A percentile compares a stretch with the other conserved stretches of the same genome.
phyloP scores from a whole-genome alignment of 1,140 invertebrate species.

The Lerema accius region DNA sequence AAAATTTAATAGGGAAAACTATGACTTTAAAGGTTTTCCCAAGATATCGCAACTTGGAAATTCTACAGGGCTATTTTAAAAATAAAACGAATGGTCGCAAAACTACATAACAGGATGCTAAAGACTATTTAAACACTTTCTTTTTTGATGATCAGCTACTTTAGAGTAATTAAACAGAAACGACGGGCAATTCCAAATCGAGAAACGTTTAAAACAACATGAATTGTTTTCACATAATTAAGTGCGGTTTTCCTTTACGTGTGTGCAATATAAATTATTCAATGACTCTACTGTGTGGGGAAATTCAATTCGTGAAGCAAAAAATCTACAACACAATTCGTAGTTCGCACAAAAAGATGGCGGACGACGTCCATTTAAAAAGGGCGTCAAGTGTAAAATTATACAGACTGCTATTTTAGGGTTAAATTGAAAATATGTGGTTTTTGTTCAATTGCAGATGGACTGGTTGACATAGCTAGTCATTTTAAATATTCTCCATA shows the following conservation, averaged over 20 bases:
- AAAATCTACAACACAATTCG: slow-evolving; percentile 28
- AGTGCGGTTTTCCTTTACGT: slow-evolving; percentile 27
- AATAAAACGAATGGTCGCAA: too few relatives aligned
- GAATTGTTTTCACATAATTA: slow-evolving; percentile 34
- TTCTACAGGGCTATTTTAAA: too few relatives aligned
- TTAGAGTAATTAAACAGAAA: slow-evolving; percentile 26
- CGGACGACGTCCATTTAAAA: slow-evolving; percentile 24
- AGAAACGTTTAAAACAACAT: slow-evolving; percentile 24
- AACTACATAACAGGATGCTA: background rate
- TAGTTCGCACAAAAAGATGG: slow-evolving; percentile 32
- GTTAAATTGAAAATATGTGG: background rate
- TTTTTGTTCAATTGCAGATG: background rate
- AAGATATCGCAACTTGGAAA: too few relatives aligned
- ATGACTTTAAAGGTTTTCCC: too few relatives aligned
- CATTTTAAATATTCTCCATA: background rate
- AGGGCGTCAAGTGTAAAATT: slow-evolving; percentile 25
- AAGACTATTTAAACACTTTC: slow-evolving; percentile 10
- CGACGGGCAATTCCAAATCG: slow-evolving; percentile 27
- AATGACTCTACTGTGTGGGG: slow-evolving; percentile 16
- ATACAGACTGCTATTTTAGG: slow-evolving; percentile 19
- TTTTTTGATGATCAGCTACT: slow-evolving; percentile 8
- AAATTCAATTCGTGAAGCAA: slow-evolving; percentile 32
- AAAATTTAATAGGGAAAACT: too few relatives aligned
- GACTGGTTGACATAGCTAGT: background rate
- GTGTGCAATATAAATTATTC: slow-evolving; percentile 31